Conservation (phyloP, 2,797 vertebrate species). For the Sebastolobus altivelis region DNA sequence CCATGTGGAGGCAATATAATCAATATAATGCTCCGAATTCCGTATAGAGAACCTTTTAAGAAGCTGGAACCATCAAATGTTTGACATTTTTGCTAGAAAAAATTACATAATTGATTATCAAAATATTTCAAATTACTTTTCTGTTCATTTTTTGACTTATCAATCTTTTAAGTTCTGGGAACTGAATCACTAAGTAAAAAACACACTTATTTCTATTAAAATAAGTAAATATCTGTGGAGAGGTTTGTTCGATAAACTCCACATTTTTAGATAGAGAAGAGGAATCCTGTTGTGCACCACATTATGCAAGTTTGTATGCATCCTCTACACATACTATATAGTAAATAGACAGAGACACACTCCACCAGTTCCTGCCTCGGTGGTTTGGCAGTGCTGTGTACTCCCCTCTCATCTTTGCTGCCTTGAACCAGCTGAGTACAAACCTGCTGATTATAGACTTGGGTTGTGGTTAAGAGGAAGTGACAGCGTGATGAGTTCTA, state of each 20-base stretch:
- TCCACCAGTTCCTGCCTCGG: not conserved
- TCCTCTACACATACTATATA: not conserved
- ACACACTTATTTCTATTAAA: not conserved
- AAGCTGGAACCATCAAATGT: no score
- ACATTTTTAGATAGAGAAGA: not conserved
- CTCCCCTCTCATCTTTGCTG: constrained; percentile 34
- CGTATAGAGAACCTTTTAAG: no score
- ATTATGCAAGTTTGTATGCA: not conserved
- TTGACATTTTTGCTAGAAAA: not conserved
- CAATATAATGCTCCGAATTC: no score
- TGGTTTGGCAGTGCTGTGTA: constrained; percentile 23
- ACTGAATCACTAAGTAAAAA: not conserved
- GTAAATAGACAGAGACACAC: not conserved
- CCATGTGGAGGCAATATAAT: no score
- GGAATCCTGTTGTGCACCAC: not conserved
- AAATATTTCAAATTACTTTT: not conserved
- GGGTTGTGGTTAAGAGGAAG: constrained; percentile 72
- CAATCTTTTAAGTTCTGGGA: not conserved
- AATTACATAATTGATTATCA: not conserved
- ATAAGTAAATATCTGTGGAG: not conserved
- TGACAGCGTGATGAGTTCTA: constrained; percentile 58
- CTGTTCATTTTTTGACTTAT: not conserved
- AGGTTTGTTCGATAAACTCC: not conserved
- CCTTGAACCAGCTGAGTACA: constrained; percentile 56
- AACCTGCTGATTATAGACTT: constrained; percentile 71